phyloP scores from a whole-genome alignment of 2,797 vertebrate species.

The Etheostoma nigrum region DNA sequence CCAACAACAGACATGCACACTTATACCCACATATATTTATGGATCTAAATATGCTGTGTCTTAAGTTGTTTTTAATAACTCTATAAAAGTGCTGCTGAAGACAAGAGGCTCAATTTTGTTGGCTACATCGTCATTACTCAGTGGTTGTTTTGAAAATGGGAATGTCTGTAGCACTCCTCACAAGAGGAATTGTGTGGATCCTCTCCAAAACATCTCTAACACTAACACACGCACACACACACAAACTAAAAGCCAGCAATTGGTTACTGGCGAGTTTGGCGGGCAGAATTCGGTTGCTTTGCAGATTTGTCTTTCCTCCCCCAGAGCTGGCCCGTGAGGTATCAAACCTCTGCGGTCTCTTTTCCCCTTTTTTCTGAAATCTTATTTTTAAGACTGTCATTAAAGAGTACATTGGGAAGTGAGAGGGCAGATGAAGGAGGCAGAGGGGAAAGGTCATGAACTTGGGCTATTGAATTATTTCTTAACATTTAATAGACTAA shows the following conservation, averaged over 20 bases:
- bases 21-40: conserved; percentile 48
- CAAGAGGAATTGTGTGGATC: conserved; percentile 54
- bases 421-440: conserved; percentile 29
- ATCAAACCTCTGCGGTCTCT: conserved; percentile 12
- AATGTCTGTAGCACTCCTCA: conserved; percentile 59
- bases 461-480: neutral
- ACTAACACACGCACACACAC: conserved; percentile 19
- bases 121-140: conserved; percentile 68
- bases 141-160: conserved; percentile 67
- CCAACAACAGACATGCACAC: conserved; percentile 40
- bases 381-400: conserved; percentile 60
- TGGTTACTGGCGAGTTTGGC: conserved; percentile 55
- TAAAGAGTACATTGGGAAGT: conserved; percentile 37
- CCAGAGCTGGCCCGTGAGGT: neutral
- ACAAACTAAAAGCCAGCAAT: conserved; percentile 43
- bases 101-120: conserved; percentile 59
- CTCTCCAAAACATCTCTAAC: conserved; percentile 52
- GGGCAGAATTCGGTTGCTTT: conserved; percentile 48
- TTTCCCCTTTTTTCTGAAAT: conserved; percentile 24
- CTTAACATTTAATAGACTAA: too few relatives aligned
- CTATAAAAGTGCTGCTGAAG: conserved; percentile 56
- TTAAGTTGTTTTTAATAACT: conserved; percentile 53
- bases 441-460: conserved; percentile 40
- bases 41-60: conserved; percentile 45
- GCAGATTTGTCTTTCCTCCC: conserved; percentile 36